phyloP scores from a whole-genome alignment of 2,113 vertebrate genomes.

The Odontesthes bonariensis region DNA sequence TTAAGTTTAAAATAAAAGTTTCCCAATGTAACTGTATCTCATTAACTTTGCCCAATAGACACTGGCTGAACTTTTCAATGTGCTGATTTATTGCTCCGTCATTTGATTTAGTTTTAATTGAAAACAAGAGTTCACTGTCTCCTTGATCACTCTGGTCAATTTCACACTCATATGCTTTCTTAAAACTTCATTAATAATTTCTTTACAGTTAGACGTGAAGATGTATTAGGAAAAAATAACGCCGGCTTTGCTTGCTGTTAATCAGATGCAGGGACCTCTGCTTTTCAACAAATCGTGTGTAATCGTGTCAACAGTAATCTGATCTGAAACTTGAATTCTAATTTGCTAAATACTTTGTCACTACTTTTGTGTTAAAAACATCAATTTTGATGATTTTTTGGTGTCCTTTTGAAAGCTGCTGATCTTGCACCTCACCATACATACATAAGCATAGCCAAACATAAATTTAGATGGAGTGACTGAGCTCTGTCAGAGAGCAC shows the following conservation, averaged over 20 bases:
- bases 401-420: neutral
- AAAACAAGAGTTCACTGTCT: conserved; percentile 68
- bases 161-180: conserved; percentile 65
- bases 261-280: neutral
- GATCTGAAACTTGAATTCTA: neutral
- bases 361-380: too few species aligned
- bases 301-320: neutral
- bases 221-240: conserved; percentile 17
- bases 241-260: conserved; percentile 27
- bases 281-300: conserved; percentile 16
- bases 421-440: conserved; percentile 23
- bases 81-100: conserved; percentile 45
- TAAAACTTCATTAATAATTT: conserved; percentile 60
- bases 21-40: conserved; percentile 55
- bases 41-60: conserved; percentile 58
- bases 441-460: conserved; percentile 13
- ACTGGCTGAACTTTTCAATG: conserved; percentile 53
- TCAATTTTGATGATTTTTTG: neutral
- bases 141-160: conserved; percentile 66
- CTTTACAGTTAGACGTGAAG: conserved; percentile 51
- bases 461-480: conserved; percentile 27
- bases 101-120: conserved; percentile 70
- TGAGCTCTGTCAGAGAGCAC: conserved; percentile 39
- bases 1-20: conserved; percentile 18
- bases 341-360: too few species aligned